phyloP scores from a whole-genome alignment of 2,113 vertebrate genomes.

The Lagenorhynchus albirostris region DNA sequence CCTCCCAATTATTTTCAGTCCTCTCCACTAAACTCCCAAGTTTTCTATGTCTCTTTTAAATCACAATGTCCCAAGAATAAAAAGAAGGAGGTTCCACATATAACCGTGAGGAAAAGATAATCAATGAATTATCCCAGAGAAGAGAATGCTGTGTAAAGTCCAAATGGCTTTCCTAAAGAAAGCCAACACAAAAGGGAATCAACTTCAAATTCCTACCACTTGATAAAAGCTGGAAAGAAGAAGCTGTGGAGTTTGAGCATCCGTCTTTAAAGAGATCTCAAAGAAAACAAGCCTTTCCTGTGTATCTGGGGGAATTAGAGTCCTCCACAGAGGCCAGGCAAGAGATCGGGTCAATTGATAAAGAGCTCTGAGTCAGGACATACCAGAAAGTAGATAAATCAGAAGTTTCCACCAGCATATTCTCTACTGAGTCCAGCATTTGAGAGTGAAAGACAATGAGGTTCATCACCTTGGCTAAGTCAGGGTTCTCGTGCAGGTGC shows the following conservation, averaged over 20 bases:
- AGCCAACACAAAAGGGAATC: neutral
- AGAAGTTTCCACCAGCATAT: slow-evolving; percentile 87
- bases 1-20: neutral
- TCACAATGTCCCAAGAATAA: neutral
- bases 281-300: neutral
- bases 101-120: neutral
- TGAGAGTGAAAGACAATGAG: slow-evolving; percentile 92
- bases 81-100: neutral
- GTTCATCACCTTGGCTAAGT: slow-evolving; percentile 93
- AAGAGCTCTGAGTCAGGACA: slow-evolving; percentile 52
- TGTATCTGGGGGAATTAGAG: neutral
- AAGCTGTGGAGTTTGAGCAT: neutral
- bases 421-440: slow-evolving; percentile 88
- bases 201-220: neutral
- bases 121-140: neutral
- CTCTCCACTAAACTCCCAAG: neutral
- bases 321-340: neutral
- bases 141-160: neutral
- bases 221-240: neutral
- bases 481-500: slow-evolving; percentile 84
- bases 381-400: slow-evolving; percentile 91
- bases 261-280: neutral
- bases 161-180: slow-evolving; percentile 12
- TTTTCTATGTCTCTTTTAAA: slow-evolving; percentile 19
- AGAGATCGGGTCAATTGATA: neutral